These are phyloP conservation scores for Spicauda simplicius DNA, from an alignment of 2,888 invertebrate genomes.

Conservation along the genomic window DNA sequence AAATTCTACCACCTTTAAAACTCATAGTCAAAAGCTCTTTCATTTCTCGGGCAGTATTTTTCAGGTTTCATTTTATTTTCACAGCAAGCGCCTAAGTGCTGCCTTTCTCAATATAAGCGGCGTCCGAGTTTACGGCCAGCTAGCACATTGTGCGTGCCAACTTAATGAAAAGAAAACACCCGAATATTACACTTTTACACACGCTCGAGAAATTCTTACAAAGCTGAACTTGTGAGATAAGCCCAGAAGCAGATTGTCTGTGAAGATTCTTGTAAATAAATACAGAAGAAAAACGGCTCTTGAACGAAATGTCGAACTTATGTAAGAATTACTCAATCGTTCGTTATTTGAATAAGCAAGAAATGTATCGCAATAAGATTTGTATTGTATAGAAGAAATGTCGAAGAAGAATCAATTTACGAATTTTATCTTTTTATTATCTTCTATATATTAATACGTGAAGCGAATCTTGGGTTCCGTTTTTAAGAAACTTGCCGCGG, in stretches of 20 bases:
- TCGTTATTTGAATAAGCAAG: no score
- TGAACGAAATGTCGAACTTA: neutral
- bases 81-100: constrained; percentile 46
- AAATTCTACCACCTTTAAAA: no score
- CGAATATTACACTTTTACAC: constrained; percentile 23
- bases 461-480: no score
- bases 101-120: constrained; percentile 47
- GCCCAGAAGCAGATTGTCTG: neutral
- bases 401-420: no score
- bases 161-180: constrained; percentile 78
- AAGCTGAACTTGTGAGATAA: constrained; percentile 1
- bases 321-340: neutral
- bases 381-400: no score
- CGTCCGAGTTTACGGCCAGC: constrained; percentile 70
- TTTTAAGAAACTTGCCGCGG: no score
- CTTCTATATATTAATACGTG: no score
- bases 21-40: neutral
- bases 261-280: constrained; percentile 1
- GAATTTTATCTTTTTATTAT: no score
- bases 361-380: no score
- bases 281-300: neutral
- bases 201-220: neutral
- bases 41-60: neutral
- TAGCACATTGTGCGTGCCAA: constrained; percentile 78
- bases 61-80: constrained; percentile 7